phyloP scores from a whole-genome alignment of 64 coral and sea anemone species.

The Dendrophyllia cribrosa region DNA sequence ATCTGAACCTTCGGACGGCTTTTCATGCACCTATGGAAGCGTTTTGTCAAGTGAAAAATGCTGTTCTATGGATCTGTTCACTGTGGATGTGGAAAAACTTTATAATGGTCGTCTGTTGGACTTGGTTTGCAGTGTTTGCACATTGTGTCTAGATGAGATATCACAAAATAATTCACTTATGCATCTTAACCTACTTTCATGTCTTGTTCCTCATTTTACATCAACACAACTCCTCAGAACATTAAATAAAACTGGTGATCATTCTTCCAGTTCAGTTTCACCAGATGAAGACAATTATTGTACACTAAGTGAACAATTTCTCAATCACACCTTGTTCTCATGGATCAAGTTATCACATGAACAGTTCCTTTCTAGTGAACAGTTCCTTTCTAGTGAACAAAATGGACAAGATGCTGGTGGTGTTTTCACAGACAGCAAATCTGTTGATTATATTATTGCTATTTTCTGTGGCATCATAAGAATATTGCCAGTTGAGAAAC shows the following conservation, averaged over 20 bases:
- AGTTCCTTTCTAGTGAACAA: neutral
- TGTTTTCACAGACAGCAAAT: constrained; percentile 51
- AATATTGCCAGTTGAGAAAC: constrained; percentile 44
- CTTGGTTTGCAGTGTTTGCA: constrained; percentile 57
- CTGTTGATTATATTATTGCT: constrained; percentile 30
- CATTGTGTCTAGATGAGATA: constrained; percentile 52
- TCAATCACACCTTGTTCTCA: neutral
- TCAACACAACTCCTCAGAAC: constrained; percentile 53
- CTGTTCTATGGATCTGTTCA: neutral
- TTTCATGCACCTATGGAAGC: neutral
- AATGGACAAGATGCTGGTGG: neutral
- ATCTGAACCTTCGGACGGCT: constrained; percentile 1
- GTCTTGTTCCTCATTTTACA: constrained; percentile 71
- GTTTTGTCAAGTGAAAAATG: neutral
- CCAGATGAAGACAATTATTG: neutral
- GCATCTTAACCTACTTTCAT: constrained; percentile 74
- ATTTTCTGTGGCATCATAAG: constrained; percentile 79
- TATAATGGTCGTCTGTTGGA: constrained; percentile 72
- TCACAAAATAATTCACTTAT: constrained; percentile 23
- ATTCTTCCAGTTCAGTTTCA: neutral
- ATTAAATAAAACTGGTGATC: constrained; percentile 21
- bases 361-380: too few relatives aligned
- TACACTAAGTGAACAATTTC: neutral
- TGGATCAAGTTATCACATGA: constrained; percentile 24
- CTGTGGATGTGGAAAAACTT: constrained; percentile 34